These are phyloP conservation scores for Drosophila basisetae DNA, from an alignment of 2,888 invertebrate species.

Conservation along the genomic window DNA sequence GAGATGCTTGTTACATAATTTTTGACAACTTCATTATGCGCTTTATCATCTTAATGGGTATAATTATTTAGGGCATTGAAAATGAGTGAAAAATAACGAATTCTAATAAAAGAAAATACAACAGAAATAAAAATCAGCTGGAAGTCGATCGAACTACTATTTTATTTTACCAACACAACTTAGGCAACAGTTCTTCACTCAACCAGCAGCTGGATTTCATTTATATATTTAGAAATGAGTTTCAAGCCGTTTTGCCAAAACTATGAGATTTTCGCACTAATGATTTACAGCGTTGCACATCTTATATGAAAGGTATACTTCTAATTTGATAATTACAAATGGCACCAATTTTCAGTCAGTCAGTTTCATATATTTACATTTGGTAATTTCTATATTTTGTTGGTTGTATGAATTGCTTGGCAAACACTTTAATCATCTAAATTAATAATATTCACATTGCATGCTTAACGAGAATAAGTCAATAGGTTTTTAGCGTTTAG, in stretches of 20 bases:
- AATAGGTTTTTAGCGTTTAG: constrained; percentile 14
- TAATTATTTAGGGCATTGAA: neutral
- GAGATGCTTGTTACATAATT: neutral
- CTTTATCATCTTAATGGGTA: neutral
- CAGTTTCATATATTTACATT: neutral
- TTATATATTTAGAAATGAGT: neutral
- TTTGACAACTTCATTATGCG: neutral
- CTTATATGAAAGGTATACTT: neutral
- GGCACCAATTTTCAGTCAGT: neutral
- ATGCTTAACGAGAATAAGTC: neutral
- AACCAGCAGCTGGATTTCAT: neutral
- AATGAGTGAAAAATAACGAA: neutral
- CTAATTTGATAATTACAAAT: neutral
- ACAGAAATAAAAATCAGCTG: too few species aligned
- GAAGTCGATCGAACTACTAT: neutral
- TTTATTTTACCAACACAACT: neutral
- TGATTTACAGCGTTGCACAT: neutral
- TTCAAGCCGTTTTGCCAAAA: neutral
- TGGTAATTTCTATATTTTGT: neutral
- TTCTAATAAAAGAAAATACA: neutral
- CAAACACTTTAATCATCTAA: too few species aligned
- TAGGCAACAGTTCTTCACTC: neutral
- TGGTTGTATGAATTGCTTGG: neutral
- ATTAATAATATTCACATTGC: neutral
- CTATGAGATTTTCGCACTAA: neutral